phyloP scores from a whole-genome alignment of 2,113 vertebrate genomes.

The Pelodiscus sinensis region DNA sequence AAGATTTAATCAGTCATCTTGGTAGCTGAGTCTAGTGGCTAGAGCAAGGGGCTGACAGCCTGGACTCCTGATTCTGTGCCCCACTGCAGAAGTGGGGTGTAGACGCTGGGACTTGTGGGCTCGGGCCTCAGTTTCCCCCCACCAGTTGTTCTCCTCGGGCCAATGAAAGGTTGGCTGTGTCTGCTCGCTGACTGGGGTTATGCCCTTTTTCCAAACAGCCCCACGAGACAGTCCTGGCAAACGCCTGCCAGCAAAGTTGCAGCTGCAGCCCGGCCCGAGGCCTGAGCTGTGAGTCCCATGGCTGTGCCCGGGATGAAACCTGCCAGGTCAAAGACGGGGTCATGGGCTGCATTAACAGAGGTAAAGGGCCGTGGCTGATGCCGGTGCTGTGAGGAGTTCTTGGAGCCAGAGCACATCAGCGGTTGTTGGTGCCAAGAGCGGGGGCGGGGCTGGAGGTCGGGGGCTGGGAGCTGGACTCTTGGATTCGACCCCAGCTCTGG shows the following conservation, averaged over 20 bases:
- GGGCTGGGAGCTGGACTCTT: not conserved
- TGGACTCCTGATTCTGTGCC: not conserved
- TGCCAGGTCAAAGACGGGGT: conserved; percentile 77
- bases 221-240: conserved; percentile 61
- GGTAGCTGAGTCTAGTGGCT: not conserved
- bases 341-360: conserved; percentile 78
- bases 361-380: conserved; percentile 33
- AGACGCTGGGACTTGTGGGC: too few species aligned
- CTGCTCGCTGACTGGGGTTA: too few species aligned
- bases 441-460: not conserved
- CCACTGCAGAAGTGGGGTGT: too few species aligned
- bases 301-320: conserved; percentile 73
- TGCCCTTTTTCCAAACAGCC: conserved; percentile 67
- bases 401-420: too few species aligned
- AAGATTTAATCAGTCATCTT: too few species aligned
- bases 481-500: not conserved
- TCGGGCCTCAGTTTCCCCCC: too few species aligned
- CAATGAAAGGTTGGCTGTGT: too few species aligned
- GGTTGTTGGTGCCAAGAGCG: too few species aligned
- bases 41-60: too few species aligned
- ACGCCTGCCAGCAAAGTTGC: conserved; percentile 77
- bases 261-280: conserved; percentile 70
- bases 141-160: too few species aligned
- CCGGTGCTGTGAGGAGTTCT: too few species aligned
- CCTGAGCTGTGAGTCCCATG: conserved; percentile 73